Base-by-base conservation (phyloP, 2,113 vertebrate genomes). In the Daboia siamensis region DNA sequence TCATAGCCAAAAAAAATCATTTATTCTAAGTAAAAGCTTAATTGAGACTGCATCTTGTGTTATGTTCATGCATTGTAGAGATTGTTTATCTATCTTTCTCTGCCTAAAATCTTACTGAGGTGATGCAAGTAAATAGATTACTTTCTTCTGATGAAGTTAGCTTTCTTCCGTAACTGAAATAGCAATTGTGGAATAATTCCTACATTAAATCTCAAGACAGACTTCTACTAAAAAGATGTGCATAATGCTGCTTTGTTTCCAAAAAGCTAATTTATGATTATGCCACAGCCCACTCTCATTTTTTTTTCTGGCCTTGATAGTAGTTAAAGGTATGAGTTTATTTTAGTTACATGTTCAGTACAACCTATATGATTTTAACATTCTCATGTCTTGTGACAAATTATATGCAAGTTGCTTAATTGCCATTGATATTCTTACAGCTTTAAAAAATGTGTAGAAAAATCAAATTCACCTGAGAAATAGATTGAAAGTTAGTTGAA, bases 381-480 rank as follows among this genome's bases (percentile, higher is more conserved):
- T 8, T 12, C 57, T 87, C n/a, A 52, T 6, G 1, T 33, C 6
- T 54, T 88, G 29, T 39, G 59, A 44, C 39, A 33, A 87, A 44
- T 69, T 20, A 54, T 9, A 54, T 91, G 12, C 51, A 54, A 54
- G 23, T 87, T 44, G 21, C n/a, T 88, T 26, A 69, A 11, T 54
- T 69, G 17, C 12, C 44, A 12, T 26, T 51, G 21, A 88, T 92
- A 69, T 39, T 69, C 23, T 44, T 24, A 80, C 74, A 52, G 21
- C 5, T 80, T 90, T 5, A 29, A 57, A 91, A 91, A 64, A 80
- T 55, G 29, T 91, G 33, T n/a, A 44, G 91, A 94, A 2, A 39
- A 52, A 80, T 7, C 90, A 93, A 46, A 90, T 88, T 7, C 26
- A 80, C 39, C 90, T 91, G 23, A 92, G 15, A 90, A 93, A 87